These are phyloP conservation scores for Pocillopora grandis DNA, from an alignment of 92 coral and sea anemone genomes.

Conservation along the genomic window DNA sequence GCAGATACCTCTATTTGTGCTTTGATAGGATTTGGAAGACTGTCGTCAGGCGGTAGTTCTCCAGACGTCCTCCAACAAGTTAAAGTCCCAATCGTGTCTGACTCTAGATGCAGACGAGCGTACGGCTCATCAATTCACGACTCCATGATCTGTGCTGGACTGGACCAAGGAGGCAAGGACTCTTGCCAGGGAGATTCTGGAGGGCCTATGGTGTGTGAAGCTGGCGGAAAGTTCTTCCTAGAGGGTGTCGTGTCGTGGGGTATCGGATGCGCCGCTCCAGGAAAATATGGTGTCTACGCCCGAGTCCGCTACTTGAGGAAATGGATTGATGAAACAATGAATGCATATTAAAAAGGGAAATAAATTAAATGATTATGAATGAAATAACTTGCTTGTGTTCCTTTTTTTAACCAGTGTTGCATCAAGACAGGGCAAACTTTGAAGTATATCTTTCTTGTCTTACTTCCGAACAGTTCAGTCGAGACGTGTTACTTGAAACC, in stretches of 20 bases:
- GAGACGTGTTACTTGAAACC: too few species aligned
- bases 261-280: conserved; percentile 60
- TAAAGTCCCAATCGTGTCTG: conserved; percentile 64
- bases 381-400: background rate
- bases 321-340: conserved; percentile 48
- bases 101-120: conserved; percentile 50
- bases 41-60: conserved; percentile 58
- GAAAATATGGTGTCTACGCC: conserved; percentile 74
- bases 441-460: background rate
- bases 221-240: conserved; percentile 63
- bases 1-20: background rate
- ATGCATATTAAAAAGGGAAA: background rate
- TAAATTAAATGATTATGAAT: background rate
- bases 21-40: conserved; percentile 67
- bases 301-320: conserved; percentile 48
- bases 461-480: too few species aligned
- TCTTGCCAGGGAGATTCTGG: conserved; percentile 82
- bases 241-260: conserved; percentile 80
- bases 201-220: conserved; percentile 77
- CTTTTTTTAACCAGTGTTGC: background rate
- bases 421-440: background rate
- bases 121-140: conserved; percentile 58
- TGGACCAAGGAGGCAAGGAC: conserved; percentile 65
- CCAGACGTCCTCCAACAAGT: conserved; percentile 67
- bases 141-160: conserved; percentile 84